A percentile compares a stretch with the other conserved stretches of the same genome.
Conservation (phyloP, 2,888 invertebrate genomes). For the Linyphia triangularis region DNA sequence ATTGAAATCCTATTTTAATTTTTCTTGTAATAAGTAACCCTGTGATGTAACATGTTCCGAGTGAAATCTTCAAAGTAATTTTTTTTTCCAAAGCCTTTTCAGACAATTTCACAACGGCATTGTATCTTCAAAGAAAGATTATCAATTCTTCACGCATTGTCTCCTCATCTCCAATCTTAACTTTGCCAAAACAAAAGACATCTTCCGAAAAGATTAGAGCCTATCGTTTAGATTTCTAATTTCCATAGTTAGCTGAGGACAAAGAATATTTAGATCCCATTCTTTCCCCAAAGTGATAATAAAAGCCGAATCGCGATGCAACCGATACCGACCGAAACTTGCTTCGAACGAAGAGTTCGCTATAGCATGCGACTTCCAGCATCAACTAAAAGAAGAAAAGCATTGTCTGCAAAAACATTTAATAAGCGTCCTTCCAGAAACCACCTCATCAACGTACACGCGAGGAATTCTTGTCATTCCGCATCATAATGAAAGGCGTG, state of each 20-base stretch:
- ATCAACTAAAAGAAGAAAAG: too few relatives aligned
- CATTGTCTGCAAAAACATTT: neutral
- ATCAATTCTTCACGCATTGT: neutral
- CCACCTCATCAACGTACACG: neutral
- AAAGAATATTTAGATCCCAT: neutral
- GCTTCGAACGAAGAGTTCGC: neutral
- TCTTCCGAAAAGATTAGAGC: neutral
- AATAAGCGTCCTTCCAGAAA: conserved; percentile 5
- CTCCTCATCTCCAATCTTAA: neutral
- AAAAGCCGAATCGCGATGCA: too few relatives aligned
- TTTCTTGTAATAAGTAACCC: too few relatives aligned
- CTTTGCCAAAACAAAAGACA: neutral
- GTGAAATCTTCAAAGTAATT: too few relatives aligned
- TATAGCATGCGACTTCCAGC: too few relatives aligned
- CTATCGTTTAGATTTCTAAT: neutral
- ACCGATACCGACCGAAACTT: neutral
- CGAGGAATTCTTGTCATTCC: conserved; percentile 28
- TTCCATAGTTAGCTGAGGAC: neutral
- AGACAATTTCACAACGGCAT: too few relatives aligned
- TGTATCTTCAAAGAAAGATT: neutral
- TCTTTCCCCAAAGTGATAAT: neutral
- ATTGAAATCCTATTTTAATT: too few relatives aligned
- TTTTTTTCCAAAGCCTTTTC: too few relatives aligned
- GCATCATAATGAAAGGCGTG: conserved; percentile 31
- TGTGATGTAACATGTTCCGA: too few relatives aligned